These are phyloP conservation scores for Melitaea athalia DNA, from an alignment of 2,888 invertebrate genomes.

Conservation along the genomic window DNA sequence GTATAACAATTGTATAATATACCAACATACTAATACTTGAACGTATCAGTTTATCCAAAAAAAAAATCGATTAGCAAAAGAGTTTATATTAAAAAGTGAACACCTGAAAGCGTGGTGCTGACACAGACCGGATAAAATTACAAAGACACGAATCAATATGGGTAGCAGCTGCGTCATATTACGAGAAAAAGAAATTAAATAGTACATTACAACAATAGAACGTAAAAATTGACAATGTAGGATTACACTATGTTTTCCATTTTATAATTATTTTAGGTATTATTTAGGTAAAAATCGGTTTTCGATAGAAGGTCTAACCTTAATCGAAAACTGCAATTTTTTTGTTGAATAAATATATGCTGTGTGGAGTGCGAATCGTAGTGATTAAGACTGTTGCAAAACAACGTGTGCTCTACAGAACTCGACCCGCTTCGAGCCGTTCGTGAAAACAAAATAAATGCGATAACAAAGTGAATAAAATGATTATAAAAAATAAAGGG, in stretches of 20 bases:
- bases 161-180: background rate
- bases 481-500: conserved; percentile 58
- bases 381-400: conserved; percentile 34
- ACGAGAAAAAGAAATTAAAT: background rate
- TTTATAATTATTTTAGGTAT: no score
- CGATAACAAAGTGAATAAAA: conserved; percentile 45
- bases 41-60: background rate
- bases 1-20: background rate
- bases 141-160: background rate
- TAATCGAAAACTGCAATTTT: background rate
- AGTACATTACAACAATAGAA: background rate
- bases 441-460: conserved; percentile 43
- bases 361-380: conserved; percentile 35
- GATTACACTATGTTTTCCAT: no score
- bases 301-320: background rate
- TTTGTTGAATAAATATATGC: conserved; percentile 12
- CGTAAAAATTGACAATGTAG: no score
- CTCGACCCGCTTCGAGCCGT: conserved; percentile 19
- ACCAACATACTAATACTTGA: background rate
- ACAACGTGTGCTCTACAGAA: conserved; percentile 25
- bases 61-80: background rate
- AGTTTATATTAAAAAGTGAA: background rate
- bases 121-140: conserved; percentile 2
- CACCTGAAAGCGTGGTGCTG: background rate
- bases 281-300: no score